phyloP scores from a whole-genome alignment of 2,888 invertebrate species.

The Mythimna ferrago region DNA sequence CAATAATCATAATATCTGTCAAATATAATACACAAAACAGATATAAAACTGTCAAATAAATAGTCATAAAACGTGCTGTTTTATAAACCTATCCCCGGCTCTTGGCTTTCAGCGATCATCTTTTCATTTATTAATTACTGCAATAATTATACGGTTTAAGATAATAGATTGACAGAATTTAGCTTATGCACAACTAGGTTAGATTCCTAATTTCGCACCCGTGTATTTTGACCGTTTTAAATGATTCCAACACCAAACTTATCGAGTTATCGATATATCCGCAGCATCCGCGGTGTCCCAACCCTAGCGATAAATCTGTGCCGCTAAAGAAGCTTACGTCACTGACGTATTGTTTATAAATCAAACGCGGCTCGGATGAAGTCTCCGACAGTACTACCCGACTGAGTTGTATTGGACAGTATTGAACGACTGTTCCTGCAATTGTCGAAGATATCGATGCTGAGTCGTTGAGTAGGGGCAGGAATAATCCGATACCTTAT shows the following conservation, averaged over 20 bases:
- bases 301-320: constrained; percentile 88
- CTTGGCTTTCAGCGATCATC: no score
- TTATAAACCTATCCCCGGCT: no score
- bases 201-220: no score
- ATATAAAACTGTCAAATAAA: no score
- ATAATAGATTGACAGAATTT: no score
- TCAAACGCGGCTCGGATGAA: constrained; percentile 78
- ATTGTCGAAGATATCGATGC: background rate
- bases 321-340: constrained; percentile 91
- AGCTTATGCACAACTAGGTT: no score
- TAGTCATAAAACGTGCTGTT: no score
- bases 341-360: constrained; percentile 90
- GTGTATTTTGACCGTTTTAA: no score
- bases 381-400: constrained; percentile 66
- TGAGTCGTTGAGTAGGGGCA: background rate
- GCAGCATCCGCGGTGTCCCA: constrained; percentile 69
- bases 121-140: no score
- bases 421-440: constrained; percentile 24
- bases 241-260: background rate
- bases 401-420: constrained; percentile 50
- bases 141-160: no score
- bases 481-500: background rate
- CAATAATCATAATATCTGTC: no score
- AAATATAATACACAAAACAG: no score
- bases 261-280: constrained; percentile 47